Evolutionary conservation across 2,113 vertebrate species (phyloP).

Genomic region (Gavia stellata): DNA sequence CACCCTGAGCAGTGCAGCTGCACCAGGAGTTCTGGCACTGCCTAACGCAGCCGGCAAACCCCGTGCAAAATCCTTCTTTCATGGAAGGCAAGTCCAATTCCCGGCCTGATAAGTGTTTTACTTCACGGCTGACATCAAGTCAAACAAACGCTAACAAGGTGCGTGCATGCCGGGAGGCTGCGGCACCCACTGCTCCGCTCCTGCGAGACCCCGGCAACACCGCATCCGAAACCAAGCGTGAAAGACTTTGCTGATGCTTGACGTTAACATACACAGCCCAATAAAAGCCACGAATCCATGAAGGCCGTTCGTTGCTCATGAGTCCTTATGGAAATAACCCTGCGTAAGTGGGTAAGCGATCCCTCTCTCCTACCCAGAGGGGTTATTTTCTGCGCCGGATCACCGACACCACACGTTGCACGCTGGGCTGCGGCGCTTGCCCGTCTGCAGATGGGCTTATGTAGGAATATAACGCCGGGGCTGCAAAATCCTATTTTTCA

Average conservation of each 20-base stretch:
- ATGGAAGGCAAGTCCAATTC: fast-evolving
- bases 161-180: fast-evolving
- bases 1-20: fast-evolving
- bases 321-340: not conserved
- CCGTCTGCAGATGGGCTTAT: fast-evolving
- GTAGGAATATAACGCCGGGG: not conserved
- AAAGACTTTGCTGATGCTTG: not conserved
- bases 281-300: not conserved
- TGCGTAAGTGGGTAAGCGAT: fast-evolving
- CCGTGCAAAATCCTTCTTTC: fast-evolving
- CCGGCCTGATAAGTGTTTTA: fast-evolving
- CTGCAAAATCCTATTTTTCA: not conserved
- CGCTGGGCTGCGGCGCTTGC: fast-evolving
- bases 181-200: fast-evolving
- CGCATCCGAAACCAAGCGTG: fast-evolving
- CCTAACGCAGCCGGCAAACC: fast-evolving
- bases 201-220: not conserved
- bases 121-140: not conserved
- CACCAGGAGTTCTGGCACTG: not conserved
- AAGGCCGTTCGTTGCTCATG: fast-evolving
- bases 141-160: fast-evolving
- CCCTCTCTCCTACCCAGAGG: not conserved
- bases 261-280: not conserved
- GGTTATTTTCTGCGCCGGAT: fast-evolving
- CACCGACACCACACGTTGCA: fast-evolving